A percentile compares a stretch with the other conserved stretches of the same genome.
Conservation (phyloP, 2,888 invertebrate species). For the Pardosa pseudoannulata region DNA sequence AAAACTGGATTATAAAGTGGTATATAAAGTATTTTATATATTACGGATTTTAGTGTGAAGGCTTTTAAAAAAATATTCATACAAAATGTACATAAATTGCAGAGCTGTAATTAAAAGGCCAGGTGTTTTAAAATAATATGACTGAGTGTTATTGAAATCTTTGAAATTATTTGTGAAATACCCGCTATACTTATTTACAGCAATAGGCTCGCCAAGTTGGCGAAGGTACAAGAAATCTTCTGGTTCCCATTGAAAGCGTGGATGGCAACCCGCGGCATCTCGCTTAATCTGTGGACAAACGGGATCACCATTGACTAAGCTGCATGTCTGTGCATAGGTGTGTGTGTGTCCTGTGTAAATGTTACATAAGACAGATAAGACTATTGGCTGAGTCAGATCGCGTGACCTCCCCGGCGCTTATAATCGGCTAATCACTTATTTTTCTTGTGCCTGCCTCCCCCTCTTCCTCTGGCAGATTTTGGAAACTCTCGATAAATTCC, state of each 20-base stretch:
- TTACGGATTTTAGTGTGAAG: no score
- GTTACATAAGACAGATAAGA: conserved; percentile 63
- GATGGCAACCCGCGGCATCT: not conserved
- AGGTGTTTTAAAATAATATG: no score
- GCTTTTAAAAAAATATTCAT: no score
- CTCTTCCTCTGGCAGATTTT: conserved; percentile 30
- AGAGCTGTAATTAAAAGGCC: no score
- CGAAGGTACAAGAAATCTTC: no score
- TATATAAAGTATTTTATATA: no score
- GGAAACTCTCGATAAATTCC: conserved; percentile 58
- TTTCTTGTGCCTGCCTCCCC: conserved; percentile 23
- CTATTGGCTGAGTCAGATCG: conserved; percentile 46
- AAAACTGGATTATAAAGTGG: no score
- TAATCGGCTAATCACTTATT: conserved; percentile 66
- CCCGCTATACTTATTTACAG: no score
- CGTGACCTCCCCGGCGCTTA: conserved; percentile 58
- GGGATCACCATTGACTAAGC: conserved; percentile 59
- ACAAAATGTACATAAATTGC: no score
- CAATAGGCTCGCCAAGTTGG: conserved; percentile 48
- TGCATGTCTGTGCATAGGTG: conserved; percentile 47
- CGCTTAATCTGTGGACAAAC: conserved; percentile 65
- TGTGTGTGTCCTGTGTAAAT: conserved; percentile 57
- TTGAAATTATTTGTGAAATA: no score
- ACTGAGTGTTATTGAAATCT: no score
- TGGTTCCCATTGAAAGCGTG: no score